phyloP scores from a whole-genome alignment of 2,888 invertebrate genomes.

The Tipula lateralis region DNA sequence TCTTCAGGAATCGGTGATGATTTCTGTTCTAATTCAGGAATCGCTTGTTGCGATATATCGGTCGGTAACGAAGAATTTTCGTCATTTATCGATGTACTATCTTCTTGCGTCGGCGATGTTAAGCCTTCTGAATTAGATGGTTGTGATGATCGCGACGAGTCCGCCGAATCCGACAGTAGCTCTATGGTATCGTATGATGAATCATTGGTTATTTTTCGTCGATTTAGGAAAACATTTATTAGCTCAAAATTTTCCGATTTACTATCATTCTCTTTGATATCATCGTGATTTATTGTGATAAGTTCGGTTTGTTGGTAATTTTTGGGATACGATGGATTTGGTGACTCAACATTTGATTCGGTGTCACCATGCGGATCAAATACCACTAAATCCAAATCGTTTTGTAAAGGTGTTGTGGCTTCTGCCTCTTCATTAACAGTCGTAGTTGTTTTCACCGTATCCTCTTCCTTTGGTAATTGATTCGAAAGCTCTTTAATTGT shows the following conservation, averaged over 20 bases:
- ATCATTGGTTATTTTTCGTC: neutral
- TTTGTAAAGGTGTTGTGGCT: neutral
- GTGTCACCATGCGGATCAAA: neutral
- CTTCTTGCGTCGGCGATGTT: neutral
- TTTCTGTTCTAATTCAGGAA: too few species aligned
- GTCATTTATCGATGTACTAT: neutral
- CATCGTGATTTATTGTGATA: neutral
- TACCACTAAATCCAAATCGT: neutral
- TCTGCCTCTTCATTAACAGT: neutral
- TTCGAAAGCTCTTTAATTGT: neutral
- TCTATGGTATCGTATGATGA: neutral
- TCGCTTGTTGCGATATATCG: too few species aligned
- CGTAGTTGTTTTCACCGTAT: neutral
- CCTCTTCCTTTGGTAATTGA: neutral
- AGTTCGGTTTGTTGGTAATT: neutral
- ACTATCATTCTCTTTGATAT: neutral
- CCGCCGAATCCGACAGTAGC: neutral
- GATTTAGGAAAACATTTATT: neutral
- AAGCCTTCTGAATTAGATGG: neutral
- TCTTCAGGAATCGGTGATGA: too few species aligned
- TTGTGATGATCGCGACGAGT: neutral
- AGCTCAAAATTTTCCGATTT: neutral
- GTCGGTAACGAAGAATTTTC: too few species aligned
- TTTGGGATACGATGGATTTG: neutral
- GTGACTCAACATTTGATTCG: neutral